phyloP scores from a whole-genome alignment of 2,888 invertebrate species.

The Rugalucina vietnamica region DNA sequence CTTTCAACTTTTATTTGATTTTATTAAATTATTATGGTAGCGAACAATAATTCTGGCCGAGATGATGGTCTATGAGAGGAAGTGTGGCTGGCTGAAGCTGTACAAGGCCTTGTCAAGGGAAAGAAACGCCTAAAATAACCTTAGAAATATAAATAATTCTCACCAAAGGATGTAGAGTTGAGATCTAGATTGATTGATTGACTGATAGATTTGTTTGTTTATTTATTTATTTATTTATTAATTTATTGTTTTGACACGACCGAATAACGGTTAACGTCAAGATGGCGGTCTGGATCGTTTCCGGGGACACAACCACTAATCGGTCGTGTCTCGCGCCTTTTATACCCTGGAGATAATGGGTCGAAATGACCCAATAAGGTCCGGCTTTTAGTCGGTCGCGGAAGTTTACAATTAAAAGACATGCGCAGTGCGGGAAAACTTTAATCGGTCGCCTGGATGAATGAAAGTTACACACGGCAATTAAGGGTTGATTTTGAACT shows the following conservation, averaged over 20 bases:
- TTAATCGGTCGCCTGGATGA: background rate
- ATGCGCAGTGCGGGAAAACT: background rate
- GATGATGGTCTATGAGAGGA: background rate
- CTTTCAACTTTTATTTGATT: background rate
- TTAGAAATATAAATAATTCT: background rate
- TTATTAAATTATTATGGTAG: background rate
- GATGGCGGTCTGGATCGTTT: background rate
- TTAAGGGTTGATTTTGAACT: background rate
- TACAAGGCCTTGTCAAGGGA: no score
- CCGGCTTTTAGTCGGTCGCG: background rate
- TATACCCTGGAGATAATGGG: background rate
- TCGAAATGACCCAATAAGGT: background rate
- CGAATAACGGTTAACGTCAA: background rate
- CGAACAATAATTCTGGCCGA: background rate
- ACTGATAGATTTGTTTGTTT: no score
- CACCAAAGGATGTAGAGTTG: background rate
- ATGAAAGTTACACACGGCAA: background rate
- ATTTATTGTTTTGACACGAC: background rate
- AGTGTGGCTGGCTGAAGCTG: no score
- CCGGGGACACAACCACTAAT: background rate
- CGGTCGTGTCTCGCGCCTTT: background rate
- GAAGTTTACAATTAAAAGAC: background rate
- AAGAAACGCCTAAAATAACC: background rate
- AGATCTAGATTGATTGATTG: no score
- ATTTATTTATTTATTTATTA: background rate